These are phyloP conservation scores for Chymomyza amoena DNA, from an alignment of 2,888 invertebrate species.

Conservation along the genomic window DNA sequence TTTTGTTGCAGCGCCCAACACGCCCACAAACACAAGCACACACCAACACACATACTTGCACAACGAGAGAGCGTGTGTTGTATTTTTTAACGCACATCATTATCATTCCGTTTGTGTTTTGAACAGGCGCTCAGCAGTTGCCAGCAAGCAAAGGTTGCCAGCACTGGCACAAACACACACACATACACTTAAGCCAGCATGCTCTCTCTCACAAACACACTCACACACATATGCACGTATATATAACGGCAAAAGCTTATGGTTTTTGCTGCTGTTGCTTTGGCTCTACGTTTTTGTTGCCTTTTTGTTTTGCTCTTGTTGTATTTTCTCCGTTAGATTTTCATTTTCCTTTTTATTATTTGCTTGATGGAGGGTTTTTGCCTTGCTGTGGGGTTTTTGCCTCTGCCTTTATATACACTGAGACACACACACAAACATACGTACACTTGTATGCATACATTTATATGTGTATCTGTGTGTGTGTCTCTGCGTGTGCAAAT, in stretches of 20 bases:
- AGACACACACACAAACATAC: not conserved
- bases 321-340: constrained; percentile 1
- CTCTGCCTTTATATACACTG: not conserved
- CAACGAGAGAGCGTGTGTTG: constrained; percentile 15
- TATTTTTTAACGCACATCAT: constrained; percentile 72
- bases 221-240: not conserved
- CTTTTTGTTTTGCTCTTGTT: not conserved
- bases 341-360: not conserved
- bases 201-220: not conserved
- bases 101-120: constrained; percentile 76
- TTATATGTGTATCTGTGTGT: constrained; percentile 3
- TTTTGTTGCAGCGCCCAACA: constrained; percentile 1
- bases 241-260: constrained; percentile 50
- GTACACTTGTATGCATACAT: not conserved
- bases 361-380: not conserved
- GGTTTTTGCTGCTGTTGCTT: constrained; percentile 21
- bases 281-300: not conserved
- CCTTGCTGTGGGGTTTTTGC: constrained; percentile 1
- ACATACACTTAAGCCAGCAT: constrained; percentile 6
- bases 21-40: constrained; percentile 7
- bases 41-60: not conserved
- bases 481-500: constrained; percentile 35
- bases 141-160: constrained; percentile 24
- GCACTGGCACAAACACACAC: constrained; percentile 1
- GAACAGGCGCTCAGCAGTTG: constrained; percentile 65